These are phyloP conservation scores for Vimba vimba DNA, from an alignment of 2,113 vertebrate genomes.

Conservation along the genomic window DNA sequence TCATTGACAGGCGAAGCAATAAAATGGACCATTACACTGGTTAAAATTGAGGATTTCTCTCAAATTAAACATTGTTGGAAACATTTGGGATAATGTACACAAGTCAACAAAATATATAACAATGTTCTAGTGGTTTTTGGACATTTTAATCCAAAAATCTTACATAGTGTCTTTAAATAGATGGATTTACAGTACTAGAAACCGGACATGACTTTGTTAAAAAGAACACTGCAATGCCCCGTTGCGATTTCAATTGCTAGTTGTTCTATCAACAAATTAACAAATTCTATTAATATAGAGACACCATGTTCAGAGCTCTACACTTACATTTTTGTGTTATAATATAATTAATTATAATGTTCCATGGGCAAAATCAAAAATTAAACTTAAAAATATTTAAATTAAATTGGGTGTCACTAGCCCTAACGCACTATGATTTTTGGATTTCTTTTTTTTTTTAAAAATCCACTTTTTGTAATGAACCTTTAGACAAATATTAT, in stretches of 20 bases:
- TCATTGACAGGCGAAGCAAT: too few species aligned
- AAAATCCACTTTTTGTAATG: background rate
- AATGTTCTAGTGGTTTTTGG: too few species aligned
- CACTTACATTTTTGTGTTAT: background rate
- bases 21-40: too few species aligned
- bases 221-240: too few species aligned
- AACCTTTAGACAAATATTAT: background rate
- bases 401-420: background rate
- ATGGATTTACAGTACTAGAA: background rate
- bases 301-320: background rate
- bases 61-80: too few species aligned
- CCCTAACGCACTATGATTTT: background rate
- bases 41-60: too few species aligned
- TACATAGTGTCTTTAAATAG: background rate
- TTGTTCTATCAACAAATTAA: background rate
- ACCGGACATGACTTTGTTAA: background rate
- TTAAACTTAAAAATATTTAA: background rate
- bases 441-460: too few species aligned
- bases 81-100: too few species aligned
- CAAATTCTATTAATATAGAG: background rate
- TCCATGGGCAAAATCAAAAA: background rate
- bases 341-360: background rate
- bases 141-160: too few species aligned
- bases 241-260: background rate
- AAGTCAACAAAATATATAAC: too few species aligned